Conservation (phyloP, 2,113 vertebrate species). For the Takifugu bimaculatus region DNA sequence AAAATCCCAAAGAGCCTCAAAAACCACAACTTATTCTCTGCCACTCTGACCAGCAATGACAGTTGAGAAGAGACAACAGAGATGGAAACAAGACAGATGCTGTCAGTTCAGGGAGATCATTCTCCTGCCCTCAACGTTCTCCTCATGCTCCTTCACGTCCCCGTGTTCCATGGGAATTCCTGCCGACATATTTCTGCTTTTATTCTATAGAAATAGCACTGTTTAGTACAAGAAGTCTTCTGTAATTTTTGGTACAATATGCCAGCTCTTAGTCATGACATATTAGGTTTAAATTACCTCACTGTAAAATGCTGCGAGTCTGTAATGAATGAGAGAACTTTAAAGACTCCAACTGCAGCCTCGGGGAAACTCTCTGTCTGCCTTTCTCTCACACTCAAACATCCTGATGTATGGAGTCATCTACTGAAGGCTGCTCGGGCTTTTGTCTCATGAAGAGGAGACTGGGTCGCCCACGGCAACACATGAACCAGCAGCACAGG, state of each 20-base stretch:
- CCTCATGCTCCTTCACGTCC: not conserved
- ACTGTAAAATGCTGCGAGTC: slow-evolving; percentile 16
- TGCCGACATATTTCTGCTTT: not conserved
- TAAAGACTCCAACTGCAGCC: slow-evolving; percentile 35
- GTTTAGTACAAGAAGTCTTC: not conserved
- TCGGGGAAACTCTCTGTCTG: slow-evolving; percentile 14
- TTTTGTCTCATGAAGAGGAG: slow-evolving; percentile 44
- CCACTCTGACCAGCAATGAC: slow-evolving; percentile 45
- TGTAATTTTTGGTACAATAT: slow-evolving; percentile 25
- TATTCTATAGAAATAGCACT: not conserved
- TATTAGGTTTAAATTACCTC: slow-evolving; percentile 27
- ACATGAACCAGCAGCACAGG: slow-evolving; percentile 27
- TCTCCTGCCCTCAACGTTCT: slow-evolving; percentile 45
- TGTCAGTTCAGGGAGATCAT: no score
- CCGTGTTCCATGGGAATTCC: slow-evolving; percentile 18
- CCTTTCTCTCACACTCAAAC: slow-evolving; percentile 24
- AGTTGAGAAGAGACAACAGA: slow-evolving; percentile 50
- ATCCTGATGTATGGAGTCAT: slow-evolving; percentile 7
- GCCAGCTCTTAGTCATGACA: slow-evolving; percentile 27
- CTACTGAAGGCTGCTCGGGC: slow-evolving; percentile 7
- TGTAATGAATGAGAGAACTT: slow-evolving; percentile 36
- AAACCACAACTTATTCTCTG: slow-evolving; percentile 32
- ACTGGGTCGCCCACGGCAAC: slow-evolving; percentile 40
- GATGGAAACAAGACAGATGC: slow-evolving; percentile 21
- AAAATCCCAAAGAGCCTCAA: slow-evolving; percentile 23